Base-by-base conservation (phyloP, 92 coral and sea anemone species). In the Actinernus sp. region DNA sequence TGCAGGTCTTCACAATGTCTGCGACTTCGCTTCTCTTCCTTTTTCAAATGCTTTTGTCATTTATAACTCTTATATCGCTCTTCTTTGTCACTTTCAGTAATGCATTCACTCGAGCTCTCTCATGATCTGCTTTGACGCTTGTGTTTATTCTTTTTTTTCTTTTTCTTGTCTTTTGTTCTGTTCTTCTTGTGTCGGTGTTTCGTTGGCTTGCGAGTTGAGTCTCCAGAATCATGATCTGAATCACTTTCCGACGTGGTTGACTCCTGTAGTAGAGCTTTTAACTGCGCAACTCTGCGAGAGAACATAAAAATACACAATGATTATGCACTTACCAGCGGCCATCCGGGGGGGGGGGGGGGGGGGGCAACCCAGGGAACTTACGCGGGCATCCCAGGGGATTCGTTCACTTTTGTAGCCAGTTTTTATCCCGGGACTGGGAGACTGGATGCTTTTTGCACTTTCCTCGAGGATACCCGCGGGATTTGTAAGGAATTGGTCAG, bases 231-330 rank as follows among this genome's bases (percentile, higher is more conserved):
- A 27, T 78, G 65, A 17, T 75, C 76, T 17, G 90, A 79, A 17
- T 84, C 94, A 30, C 92, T 87, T 36, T 94, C 97, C 10, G 96
- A 81, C 13, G 98, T 93, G 26, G 98, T 91, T 1, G 97, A 76
- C 59, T 94, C 98, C 17, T 91, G 89, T 37, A 94, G 83, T 22
- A 94, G 74, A 3, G 97, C 89, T 57, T 91, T 90, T 25, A 94
- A 81, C 56, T 91, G 98, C 43, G 80, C 97, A 74, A 94, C 85
- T 70, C 98, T 94, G 68, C 10, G 48, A 34, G 48, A 3, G 1
- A 19, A 22, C 32, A 45, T 28, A 23, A 11, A 59, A 38, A 33
- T 2, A 10, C 17, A 48, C 7, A 11, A 10, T 12, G 13, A 48
- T n/a, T n/a, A n/a, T n/a, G n/a, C n/a, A n/a, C n/a, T n/a, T n/a